Percentiles rank a stretch among this genome's conserved stretches.
phyloP scores from a whole-genome alignment of 2,797 vertebrate genomes.

The Botia almorhae region DNA sequence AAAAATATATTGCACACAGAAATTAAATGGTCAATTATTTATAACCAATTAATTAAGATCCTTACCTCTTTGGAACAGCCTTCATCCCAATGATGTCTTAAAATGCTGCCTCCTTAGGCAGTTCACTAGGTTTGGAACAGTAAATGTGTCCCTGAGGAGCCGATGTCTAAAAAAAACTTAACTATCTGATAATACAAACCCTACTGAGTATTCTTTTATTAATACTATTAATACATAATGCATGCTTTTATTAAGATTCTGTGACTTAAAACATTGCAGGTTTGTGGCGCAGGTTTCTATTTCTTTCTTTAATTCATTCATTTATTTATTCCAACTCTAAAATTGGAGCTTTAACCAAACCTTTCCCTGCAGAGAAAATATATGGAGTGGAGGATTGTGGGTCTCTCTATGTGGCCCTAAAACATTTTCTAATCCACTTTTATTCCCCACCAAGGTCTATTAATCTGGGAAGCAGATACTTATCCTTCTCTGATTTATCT shows the following conservation, averaged over 20 bases:
- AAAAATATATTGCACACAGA: background rate
- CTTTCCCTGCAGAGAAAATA: conserved; percentile 60
- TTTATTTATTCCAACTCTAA: conserved; percentile 22
- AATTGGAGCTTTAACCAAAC: conserved; percentile 48
- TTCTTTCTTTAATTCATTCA: background rate
- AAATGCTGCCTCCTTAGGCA: background rate
- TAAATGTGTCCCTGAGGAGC: conserved; percentile 2
- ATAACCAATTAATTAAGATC: background rate
- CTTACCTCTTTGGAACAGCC: background rate
- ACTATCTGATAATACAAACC: conserved; percentile 1
- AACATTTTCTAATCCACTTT: conserved; percentile 71
- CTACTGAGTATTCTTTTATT: background rate
- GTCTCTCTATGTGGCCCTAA: conserved; percentile 66
- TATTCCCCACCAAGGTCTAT: conserved; percentile 72
- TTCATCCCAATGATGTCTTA: background rate
- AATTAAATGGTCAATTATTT: background rate
- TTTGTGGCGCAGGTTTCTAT: background rate
- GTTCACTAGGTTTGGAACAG: background rate
- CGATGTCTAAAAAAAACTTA: background rate
- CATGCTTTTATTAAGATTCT: background rate
- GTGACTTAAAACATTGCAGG: conserved; percentile 17
- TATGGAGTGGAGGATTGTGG: conserved; percentile 57
- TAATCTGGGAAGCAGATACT: conserved; percentile 73
- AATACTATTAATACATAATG: background rate
- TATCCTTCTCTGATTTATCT: conserved; percentile 75